Base-by-base conservation (phyloP, 2,888 invertebrate species). In the Cerceris rybyensis region DNA sequence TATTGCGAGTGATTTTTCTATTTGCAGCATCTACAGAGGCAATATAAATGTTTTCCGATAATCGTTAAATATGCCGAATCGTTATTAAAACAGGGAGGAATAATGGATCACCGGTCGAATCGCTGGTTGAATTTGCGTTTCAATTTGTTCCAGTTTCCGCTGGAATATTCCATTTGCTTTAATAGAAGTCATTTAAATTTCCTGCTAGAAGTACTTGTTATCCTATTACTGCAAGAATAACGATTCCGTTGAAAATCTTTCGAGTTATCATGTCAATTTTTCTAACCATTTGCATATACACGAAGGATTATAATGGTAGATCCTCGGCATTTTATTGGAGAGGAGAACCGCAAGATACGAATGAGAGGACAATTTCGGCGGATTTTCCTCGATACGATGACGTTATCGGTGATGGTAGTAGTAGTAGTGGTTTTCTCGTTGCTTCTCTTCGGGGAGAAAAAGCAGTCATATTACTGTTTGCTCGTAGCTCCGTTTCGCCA, bases 381-480 rank as follows among this genome's bases (percentile, higher is more conserved):
- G 70, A 72, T 72, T 82, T 28, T 81, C 41, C 49, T 59, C 70
- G 13, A 71, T 72, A 60, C 42, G 46, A 28, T 13, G 28, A 28
- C 28, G 28, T 28, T 28, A 28, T 28, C 28, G 28, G 28, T 28
- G 28, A 28, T 28, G 28, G 28, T 28, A 28, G 28, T 4, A 4
- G 28, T 28, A 4, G 28, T 61, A 9, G 17, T 46, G 43, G 57
- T 57, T 28, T 14, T 57, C 57, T 41, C 52, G 59, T 28, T 54
- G 57, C 67, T 63, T 73, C n/a, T 61, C 50, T 59, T 66, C 60
- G 58, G 17, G 16, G 52, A 66, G 70, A 46, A 67, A 70, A 73
- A 67, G 55, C 81, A 64, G 65, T 60, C 78, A 82, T 86, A 86
- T 83, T 86, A 83, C 78, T 85, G 78, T 88, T 87, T 88, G 80